These are phyloP conservation scores for Platysteira castanea DNA, from an alignment of 2,113 vertebrate genomes.

Conservation along the genomic window DNA sequence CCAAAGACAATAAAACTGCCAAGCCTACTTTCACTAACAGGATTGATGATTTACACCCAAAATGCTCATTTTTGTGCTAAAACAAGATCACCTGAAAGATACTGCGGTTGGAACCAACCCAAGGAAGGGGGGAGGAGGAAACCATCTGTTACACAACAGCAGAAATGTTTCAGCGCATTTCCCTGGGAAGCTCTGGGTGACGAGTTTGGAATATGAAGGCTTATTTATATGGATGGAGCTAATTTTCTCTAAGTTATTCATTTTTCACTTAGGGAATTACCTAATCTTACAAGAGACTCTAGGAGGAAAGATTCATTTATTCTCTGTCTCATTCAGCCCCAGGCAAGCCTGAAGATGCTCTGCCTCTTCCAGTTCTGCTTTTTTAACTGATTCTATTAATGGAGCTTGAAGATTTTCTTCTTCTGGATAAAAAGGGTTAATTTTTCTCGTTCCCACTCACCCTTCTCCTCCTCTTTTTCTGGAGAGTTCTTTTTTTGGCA, in stretches of 20 bases:
- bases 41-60: slow-evolving; percentile 39
- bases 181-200: slow-evolving; percentile 44
- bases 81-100: slow-evolving; percentile 65
- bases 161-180: background rate
- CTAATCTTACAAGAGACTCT: slow-evolving; percentile 28
- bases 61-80: slow-evolving; percentile 56
- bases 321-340: slow-evolving; percentile 33
- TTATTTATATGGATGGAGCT: slow-evolving; percentile 56
- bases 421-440: slow-evolving; percentile 20
- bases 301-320: slow-evolving; percentile 37
- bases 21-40: background rate
- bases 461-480: slow-evolving; percentile 23
- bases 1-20: slow-evolving; percentile 35
- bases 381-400: slow-evolving; percentile 11
- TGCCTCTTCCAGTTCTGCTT: slow-evolving; percentile 1
- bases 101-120: slow-evolving; percentile 23
- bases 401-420: background rate
- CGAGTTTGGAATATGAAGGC: background rate
- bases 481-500: slow-evolving; percentile 23
- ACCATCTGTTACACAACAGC: slow-evolving; percentile 65
- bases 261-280: slow-evolving; percentile 51
- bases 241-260: slow-evolving; percentile 44
- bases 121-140: slow-evolving; percentile 30
- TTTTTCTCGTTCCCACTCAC: background rate
- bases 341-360: slow-evolving; percentile 30